phyloP scores from a whole-genome alignment of 2,113 vertebrate species.

The Archocentrus centrarchus region DNA sequence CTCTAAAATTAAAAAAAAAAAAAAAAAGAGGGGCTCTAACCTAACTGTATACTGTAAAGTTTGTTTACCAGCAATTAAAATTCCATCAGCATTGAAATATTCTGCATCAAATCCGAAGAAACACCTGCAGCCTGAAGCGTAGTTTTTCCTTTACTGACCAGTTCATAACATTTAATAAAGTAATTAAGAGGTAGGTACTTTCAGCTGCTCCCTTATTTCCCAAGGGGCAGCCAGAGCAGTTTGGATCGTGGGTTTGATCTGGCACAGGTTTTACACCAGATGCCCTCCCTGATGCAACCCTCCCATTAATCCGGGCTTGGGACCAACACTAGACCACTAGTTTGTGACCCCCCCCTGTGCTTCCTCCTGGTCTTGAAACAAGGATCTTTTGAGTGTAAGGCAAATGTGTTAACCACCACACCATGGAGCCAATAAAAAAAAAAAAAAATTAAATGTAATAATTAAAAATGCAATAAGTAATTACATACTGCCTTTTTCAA shows the following conservation, averaged over 20 bases:
- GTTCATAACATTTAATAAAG: conserved; percentile 5
- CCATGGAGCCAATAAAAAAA: background rate
- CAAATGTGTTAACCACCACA: background rate
- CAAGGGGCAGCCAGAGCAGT: background rate
- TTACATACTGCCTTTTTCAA: background rate
- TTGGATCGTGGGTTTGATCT: background rate
- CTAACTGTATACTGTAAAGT: background rate
- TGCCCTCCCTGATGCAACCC: background rate
- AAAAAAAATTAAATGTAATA: background rate
- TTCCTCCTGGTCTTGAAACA: background rate
- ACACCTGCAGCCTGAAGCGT: background rate
- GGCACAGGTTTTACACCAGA: background rate
- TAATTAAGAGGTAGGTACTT: background rate
- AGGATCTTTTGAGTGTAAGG: background rate
- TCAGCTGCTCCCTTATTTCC: background rate
- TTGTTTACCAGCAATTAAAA: conserved; percentile 1
- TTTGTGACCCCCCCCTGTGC: background rate
- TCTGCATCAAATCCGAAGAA: background rate
- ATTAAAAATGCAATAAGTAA: background rate
- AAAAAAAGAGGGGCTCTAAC: background rate
- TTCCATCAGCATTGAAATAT: background rate
- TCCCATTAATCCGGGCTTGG: background rate
- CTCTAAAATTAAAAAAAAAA: background rate
- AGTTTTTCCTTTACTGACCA: background rate
- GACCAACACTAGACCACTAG: background rate